phyloP scores from a whole-genome alignment of 2,888 invertebrate species.

The Ernsta delagoae region DNA sequence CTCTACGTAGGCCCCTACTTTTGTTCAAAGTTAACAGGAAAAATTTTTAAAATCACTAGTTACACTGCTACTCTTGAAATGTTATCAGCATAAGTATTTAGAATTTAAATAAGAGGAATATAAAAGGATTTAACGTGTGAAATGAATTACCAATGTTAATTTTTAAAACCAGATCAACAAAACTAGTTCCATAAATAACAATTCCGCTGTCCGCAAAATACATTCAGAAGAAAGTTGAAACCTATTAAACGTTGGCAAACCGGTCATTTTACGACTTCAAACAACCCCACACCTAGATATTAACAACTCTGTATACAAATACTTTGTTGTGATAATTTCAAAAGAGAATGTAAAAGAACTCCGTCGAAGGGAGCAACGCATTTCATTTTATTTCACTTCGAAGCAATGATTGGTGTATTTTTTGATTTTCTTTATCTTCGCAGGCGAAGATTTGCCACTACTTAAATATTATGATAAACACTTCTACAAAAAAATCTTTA shows the following conservation, averaged over 20 bases:
- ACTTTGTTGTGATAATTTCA: constrained; percentile 39
- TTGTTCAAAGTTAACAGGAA: too few species aligned
- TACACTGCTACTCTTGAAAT: not conserved
- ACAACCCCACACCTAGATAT: constrained; percentile 17
- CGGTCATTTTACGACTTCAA: constrained; percentile 41
- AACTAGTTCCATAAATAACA: constrained; percentile 45
- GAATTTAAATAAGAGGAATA: constrained; percentile 2
- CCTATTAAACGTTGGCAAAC: constrained; percentile 43
- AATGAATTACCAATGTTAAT: constrained; percentile 19
- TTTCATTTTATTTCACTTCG: too few species aligned
- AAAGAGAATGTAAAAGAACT: not conserved
- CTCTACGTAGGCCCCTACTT: not conserved
- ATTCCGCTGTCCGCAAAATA: constrained; percentile 49
- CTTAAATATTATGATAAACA: not conserved
- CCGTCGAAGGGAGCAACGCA: too few species aligned
- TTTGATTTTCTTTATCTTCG: too few species aligned
- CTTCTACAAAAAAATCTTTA: too few species aligned
- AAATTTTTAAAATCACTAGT: too few species aligned
- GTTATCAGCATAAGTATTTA: constrained; percentile 8
- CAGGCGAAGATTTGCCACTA: too few species aligned
- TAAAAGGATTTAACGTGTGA: constrained; percentile 26
- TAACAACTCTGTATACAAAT: constrained; percentile 37
- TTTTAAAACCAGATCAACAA: constrained; percentile 31
- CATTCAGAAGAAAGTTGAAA: constrained; percentile 44
- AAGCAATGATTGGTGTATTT: too few species aligned